Conservation (phyloP, 2,797 vertebrate species). For the Gallinago stenura region DNA sequence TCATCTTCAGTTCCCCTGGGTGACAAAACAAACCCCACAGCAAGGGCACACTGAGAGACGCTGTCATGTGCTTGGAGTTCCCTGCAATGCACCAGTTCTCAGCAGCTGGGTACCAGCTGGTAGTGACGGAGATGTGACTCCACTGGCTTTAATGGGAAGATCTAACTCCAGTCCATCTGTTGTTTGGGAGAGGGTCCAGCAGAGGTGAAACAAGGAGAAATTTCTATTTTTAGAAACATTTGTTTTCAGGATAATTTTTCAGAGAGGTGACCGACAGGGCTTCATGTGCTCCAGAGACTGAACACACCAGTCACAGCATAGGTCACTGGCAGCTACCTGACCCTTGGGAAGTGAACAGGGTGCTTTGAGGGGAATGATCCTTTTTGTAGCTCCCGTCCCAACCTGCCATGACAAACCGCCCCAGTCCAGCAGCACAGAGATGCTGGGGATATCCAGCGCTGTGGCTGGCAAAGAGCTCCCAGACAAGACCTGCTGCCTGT, state of each 20-base stretch:
- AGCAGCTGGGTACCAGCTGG: background rate
- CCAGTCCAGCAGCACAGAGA: background rate
- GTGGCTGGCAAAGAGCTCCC: background rate
- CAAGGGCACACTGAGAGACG: background rate
- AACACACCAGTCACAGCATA: background rate
- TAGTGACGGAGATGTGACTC: background rate
- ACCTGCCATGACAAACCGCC: background rate
- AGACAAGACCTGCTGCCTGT: background rate
- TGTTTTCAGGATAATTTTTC: background rate
- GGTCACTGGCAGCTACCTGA: background rate
- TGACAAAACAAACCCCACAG: background rate
- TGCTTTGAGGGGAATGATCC: fast-evolving
- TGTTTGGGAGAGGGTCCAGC: background rate
- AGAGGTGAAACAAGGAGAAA: background rate
- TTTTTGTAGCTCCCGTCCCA: background rate
- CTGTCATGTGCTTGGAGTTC: background rate
- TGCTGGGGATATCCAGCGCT: background rate
- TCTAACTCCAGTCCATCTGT: background rate
- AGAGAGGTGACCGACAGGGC: background rate
- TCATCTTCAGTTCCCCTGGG: background rate
- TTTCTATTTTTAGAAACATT: background rate
- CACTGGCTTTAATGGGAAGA: background rate
- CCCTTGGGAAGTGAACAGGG: background rate
- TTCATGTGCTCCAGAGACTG: background rate
- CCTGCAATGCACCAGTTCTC: conserved; percentile 21